phyloP scores from a whole-genome alignment of 2,888 invertebrate genomes.

The Chloroclysta siterata region DNA sequence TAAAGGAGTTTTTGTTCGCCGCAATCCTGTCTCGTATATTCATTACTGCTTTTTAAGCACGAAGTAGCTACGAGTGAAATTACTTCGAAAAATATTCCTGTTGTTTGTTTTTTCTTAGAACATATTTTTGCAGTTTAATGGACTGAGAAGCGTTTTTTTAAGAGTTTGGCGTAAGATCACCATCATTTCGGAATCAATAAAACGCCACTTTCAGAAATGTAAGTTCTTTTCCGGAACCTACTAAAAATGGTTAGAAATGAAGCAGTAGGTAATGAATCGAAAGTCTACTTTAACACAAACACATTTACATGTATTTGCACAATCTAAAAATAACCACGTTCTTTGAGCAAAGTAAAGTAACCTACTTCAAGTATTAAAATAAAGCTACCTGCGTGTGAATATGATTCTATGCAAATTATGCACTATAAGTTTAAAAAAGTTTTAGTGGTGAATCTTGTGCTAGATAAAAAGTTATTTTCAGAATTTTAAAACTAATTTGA shows the following conservation, averaged over 20 bases:
- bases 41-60: slow-evolving; percentile 39
- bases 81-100: slow-evolving; percentile 28
- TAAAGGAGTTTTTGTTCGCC: slow-evolving; percentile 46
- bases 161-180: slow-evolving; percentile 8
- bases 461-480: not conserved
- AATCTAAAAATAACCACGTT: not conserved
- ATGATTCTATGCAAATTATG: not conserved
- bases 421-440: not conserved
- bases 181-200: not conserved
- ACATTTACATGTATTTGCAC: not conserved
- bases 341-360: not conserved
- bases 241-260: not conserved
- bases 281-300: not conserved
- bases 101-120: slow-evolving; percentile 6
- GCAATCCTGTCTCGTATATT: slow-evolving; percentile 38
- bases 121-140: slow-evolving; percentile 24
- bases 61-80: slow-evolving; percentile 29
- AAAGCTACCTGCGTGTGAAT: not conserved
- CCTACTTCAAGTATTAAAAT: not conserved
- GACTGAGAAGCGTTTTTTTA: slow-evolving; percentile 18
- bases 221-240: not conserved
- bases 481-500: too few species aligned
- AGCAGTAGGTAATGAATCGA: not conserved
- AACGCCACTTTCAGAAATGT: too few species aligned
- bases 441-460: not conserved